Conservation (phyloP, 2,888 invertebrate genomes). For the Hyles lineata region DNA sequence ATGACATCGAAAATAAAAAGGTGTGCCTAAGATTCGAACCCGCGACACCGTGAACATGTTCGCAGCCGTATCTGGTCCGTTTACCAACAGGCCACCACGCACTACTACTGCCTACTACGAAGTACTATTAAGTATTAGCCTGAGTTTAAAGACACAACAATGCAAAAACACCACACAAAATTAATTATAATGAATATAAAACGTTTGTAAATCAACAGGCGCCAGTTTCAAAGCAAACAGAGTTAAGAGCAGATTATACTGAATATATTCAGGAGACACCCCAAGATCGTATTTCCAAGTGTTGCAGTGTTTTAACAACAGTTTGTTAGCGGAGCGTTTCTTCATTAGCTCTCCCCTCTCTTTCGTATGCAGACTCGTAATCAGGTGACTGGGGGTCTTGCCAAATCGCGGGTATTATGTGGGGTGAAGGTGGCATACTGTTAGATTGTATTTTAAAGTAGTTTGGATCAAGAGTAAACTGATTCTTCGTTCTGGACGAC, state of each 20-base stretch:
- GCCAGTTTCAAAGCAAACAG: slow-evolving; percentile 7
- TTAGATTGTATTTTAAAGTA: not conserved
- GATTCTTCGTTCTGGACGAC: too few relatives aligned
- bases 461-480: not conserved
- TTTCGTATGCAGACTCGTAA: not conserved
- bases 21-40: too few relatives aligned
- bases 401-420: not conserved
- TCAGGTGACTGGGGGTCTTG: not conserved
- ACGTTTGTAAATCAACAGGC: not conserved
- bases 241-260: slow-evolving; percentile 18
- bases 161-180: not conserved
- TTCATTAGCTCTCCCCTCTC: slow-evolving; percentile 27
- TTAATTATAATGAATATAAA: not conserved
- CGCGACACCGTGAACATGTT: too few relatives aligned
- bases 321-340: slow-evolving; percentile 29
- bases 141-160: not conserved
- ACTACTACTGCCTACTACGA: too few relatives aligned
- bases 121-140: too few relatives aligned
- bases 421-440: not conserved
- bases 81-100: too few relatives aligned
- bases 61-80: too few relatives aligned
- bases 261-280: not conserved
- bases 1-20: too few relatives aligned
- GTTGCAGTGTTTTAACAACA: slow-evolving; percentile 23
- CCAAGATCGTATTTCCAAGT: slow-evolving; percentile 1